Conservation (phyloP, 2,888 invertebrate genomes). For the Aporophyla nigra region DNA sequence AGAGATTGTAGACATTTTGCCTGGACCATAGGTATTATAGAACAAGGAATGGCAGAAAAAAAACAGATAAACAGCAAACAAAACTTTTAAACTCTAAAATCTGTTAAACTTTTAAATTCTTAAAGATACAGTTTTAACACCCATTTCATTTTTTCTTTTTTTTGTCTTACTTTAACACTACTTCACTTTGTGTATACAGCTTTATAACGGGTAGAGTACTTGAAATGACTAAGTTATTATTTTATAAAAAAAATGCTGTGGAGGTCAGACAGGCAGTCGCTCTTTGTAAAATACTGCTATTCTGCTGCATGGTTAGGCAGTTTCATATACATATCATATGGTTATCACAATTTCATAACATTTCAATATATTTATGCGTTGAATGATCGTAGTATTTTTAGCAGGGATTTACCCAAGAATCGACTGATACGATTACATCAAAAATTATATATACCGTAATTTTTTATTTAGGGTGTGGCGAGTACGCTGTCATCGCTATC, state of each 20-base stretch:
- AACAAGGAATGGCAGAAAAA: too few species aligned
- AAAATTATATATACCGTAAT: not conserved
- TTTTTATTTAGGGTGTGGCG: not conserved
- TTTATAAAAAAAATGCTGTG: too few species aligned
- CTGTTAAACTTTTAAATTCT: not conserved
- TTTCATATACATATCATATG: not conserved
- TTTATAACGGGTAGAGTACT: too few species aligned
- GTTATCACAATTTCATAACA: constrained; percentile 18
- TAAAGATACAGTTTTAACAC: not conserved
- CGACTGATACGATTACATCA: not conserved
- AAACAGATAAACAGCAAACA: not conserved
- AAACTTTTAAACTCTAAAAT: not conserved
- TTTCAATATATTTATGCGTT: not conserved
- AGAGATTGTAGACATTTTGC: not conserved
- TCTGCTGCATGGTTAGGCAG: too few species aligned
- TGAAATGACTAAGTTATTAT: too few species aligned
- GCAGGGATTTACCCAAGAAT: constrained; percentile 20
- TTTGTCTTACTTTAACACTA: too few species aligned
- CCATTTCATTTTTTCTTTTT: too few species aligned
- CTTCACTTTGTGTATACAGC: too few species aligned
- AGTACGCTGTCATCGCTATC: too few species aligned
- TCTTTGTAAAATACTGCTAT: too few species aligned
- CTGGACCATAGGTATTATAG: not conserved
- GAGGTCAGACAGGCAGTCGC: too few species aligned
- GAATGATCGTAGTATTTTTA: not conserved